A percentile compares a stretch with the other conserved stretches of the same genome.
These are phyloP conservation scores for Agelas oroides DNA, from an alignment of 37 sponge, comb jelly and placozoan species.

Conservation along the genomic window DNA sequence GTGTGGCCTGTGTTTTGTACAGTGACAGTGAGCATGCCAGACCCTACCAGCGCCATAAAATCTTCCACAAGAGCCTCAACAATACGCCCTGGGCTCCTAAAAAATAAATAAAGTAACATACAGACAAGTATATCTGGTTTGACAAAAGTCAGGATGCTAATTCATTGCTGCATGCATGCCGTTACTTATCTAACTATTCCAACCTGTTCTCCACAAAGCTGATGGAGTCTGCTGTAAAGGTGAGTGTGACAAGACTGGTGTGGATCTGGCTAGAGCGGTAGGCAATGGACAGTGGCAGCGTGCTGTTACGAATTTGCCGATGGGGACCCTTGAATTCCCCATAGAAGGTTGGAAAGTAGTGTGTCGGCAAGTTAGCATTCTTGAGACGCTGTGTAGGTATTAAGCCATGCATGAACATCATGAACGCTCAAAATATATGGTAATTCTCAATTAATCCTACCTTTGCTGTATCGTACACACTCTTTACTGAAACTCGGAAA, in stretches of 20 bases:
- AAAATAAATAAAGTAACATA: neutral
- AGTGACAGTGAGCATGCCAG: constrained; percentile 65
- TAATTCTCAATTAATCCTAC: no score
- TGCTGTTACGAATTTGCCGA: neutral
- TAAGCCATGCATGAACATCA: no score
- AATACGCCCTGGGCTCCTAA: constrained; percentile 81
- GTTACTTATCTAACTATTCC: no score
- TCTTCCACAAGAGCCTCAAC: constrained; percentile 81
- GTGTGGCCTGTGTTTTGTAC: constrained; percentile 80
- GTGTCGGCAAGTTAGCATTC: constrained; percentile 8
- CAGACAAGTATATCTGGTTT: constrained; percentile 5
- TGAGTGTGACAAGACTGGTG: constrained; percentile 82
- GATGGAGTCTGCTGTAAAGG: constrained; percentile 71
- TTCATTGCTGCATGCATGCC: neutral
- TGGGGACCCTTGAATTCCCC: constrained; percentile 74
- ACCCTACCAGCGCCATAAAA: constrained; percentile 68
- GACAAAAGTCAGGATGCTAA: neutral
- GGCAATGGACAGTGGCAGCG: constrained; percentile 7
- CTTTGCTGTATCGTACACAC: constrained; percentile 40
- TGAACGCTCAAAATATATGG: no score
- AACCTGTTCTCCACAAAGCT: constrained; percentile 80
- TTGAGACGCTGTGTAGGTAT: neutral
- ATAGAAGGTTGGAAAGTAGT: constrained; percentile 80
- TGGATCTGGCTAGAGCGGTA: constrained; percentile 66
- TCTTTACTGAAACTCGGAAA: constrained; percentile 47